phyloP scores from a whole-genome alignment of 2,888 invertebrate genomes.

The Erpobdella octoculata region DNA sequence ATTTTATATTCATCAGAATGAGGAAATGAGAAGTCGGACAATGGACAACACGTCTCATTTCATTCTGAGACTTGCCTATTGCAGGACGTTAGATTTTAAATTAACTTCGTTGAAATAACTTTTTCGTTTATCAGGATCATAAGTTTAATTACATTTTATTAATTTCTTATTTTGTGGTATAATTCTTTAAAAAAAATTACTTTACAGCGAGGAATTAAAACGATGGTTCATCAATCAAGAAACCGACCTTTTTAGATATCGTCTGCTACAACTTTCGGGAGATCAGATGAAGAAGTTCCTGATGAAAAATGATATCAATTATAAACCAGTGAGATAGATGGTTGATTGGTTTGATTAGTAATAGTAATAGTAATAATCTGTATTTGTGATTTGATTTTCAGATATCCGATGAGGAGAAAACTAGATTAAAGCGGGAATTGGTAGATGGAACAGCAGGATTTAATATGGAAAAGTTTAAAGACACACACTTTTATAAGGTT shows the following conservation, averaged over 20 bases:
- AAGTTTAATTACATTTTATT: background rate
- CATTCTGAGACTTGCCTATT: constrained; percentile 81
- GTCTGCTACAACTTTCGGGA: constrained; percentile 46
- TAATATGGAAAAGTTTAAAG: background rate
- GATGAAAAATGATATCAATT: constrained; percentile 43
- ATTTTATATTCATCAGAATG: background rate
- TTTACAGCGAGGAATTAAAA: constrained; percentile 65
- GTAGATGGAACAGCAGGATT: background rate
- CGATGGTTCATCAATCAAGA: constrained; percentile 83
- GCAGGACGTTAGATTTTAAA: constrained; percentile 56
- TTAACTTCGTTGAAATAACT: constrained; percentile 31
- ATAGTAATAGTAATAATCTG: background rate
- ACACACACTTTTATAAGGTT: constrained; percentile 15
- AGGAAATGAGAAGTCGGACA: constrained; percentile 36
- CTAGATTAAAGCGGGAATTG: background rate
- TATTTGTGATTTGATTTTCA: background rate
- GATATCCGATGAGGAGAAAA: constrained; percentile 22
- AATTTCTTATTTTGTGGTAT: constrained; percentile 3
- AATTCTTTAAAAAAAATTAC: constrained; percentile 41
- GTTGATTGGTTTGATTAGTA: background rate
- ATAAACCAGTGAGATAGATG: constrained; percentile 44
- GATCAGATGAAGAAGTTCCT: constrained; percentile 43
- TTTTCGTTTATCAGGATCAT: background rate
- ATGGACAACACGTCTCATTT: constrained; percentile 84
- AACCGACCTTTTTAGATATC: constrained; percentile 72